Conservation (phyloP, 2,888 invertebrate species). For the Alcis repandata region DNA sequence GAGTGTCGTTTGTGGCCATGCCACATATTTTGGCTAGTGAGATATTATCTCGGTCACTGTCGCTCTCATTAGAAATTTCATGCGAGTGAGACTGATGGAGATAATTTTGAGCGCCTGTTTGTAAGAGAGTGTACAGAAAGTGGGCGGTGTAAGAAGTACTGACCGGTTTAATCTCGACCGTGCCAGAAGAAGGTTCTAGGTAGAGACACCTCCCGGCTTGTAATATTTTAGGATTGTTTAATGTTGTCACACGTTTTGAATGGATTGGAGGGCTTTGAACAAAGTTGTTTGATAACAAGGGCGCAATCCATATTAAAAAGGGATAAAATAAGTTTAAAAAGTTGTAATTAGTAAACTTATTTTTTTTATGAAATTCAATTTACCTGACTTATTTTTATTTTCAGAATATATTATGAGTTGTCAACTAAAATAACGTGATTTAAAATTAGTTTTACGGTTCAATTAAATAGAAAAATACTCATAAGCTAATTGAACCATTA, state of each 20-base stretch:
- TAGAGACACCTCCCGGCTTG: conserved; percentile 14
- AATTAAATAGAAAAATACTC: too few relatives aligned
- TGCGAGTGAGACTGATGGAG: too few relatives aligned
- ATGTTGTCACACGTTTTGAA: conserved; percentile 37
- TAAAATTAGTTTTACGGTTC: too few relatives aligned
- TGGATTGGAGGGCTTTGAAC: conserved; percentile 27
- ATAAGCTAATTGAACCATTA: too few relatives aligned
- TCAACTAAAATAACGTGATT: neutral
- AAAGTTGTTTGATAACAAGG: conserved; percentile 26
- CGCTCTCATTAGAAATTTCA: too few relatives aligned
- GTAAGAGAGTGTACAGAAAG: too few relatives aligned
- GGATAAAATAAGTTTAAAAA: neutral
- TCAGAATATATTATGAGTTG: neutral
- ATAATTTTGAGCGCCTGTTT: too few relatives aligned
- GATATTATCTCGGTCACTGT: too few relatives aligned
- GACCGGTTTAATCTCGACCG: neutral
- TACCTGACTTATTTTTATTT: neutral
- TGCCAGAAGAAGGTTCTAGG: neutral
- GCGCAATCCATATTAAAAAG: neutral
- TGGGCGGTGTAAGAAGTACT: neutral
- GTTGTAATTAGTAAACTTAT: neutral
- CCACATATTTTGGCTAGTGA: too few relatives aligned
- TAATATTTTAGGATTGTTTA: conserved; percentile 40
- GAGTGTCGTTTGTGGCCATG: too few relatives aligned
- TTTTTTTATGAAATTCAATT: neutral